Evolutionary conservation across 1,140 invertebrate genomes (phyloP).

Genomic region (Drusus annulatus): DNA sequence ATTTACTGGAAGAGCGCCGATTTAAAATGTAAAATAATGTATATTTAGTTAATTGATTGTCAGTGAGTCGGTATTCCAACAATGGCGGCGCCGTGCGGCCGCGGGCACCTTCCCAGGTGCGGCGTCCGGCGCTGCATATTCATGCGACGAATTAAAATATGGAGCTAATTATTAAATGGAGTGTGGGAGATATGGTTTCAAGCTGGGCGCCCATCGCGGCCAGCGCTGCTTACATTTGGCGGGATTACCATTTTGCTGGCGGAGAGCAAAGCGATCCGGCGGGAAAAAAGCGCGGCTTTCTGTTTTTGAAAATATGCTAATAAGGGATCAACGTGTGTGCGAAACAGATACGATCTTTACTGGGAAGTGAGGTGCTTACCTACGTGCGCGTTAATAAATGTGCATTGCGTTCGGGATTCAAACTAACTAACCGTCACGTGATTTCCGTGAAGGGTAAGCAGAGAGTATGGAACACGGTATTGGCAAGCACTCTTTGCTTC

Average conservation of each 20-base stretch:
- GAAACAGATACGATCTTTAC: neutral
- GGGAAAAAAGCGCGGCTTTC: conserved; percentile 31
- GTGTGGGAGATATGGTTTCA: conserved; percentile 38
- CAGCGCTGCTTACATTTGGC: conserved; percentile 41
- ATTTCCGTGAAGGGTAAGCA: too few species aligned
- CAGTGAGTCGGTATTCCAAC: neutral
- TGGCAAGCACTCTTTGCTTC: too few species aligned
- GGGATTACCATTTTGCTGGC: conserved; percentile 30
- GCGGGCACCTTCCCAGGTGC: neutral
- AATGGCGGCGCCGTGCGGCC: neutral
- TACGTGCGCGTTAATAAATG: too few species aligned
- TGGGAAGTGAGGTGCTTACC: conserved; percentile 3
- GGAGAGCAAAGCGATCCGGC: conserved; percentile 4
- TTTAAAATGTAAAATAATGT: neutral
- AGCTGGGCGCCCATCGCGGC: conserved; percentile 24
- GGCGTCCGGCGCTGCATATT: conserved; percentile 23
- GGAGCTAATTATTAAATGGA: conserved; percentile 43
- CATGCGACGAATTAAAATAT: conserved; percentile 34
- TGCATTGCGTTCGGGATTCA: too few species aligned
- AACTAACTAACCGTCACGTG: too few species aligned
- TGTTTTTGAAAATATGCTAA: conserved; percentile 41
- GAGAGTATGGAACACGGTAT: too few species aligned
- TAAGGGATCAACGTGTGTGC: conserved; percentile 8
- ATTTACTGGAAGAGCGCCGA: too few species aligned
- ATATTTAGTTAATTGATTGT: neutral